Base-by-base conservation (phyloP, 2,888 invertebrate species). In the Prosopocoilus inquinatus region DNA sequence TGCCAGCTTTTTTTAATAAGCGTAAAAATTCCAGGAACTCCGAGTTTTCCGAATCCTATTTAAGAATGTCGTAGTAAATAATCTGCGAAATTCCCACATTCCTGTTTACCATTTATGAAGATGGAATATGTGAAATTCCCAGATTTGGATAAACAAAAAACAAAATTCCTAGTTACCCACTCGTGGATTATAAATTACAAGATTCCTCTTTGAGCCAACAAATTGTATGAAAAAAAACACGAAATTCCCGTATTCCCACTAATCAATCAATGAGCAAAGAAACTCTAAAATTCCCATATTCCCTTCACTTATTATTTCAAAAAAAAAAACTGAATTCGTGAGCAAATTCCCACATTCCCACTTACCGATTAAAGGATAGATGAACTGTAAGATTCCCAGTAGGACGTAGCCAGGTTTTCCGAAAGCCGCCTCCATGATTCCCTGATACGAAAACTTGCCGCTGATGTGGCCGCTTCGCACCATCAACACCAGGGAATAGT, bases 291-390 rank as follows among this genome's bases (percentile, higher is more conserved):
- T 28, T 28, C 5, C 20, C 20, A 3, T 28, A 28, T 28, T 28
- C 20, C 20, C 20, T 5, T 7, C n/a, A n/a, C n/a, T n/a, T n/a
- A n/a, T n/a, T 34, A 34, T n/a, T 16, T 54, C 12, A 53, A 34
- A 35, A 52, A 39, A 35, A 39, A 53, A 36, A 53, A 51, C 16
- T 1, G 39, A 38, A 38, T 7, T n/a, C 20, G 20, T 20, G 20
- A 20, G 20, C 20, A 20, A 7, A 28, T 20, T 3, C 20, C 5
- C 20, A 3, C 2, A 20, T 28, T 28, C 20, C 38, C 9, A 48
- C 61, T 81, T 79, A 90, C 91, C 91, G 68, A 91, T 85, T 70
- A 91, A 88, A 1, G 92, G 92, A 78, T 92, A 92, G 68, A 89
- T 81, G 70, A 91, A 91, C 74, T 92, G 92, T 57, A 91, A 78